A percentile compares a stretch with the other conserved stretches of the same genome.
Conservation (phyloP, 2,113 vertebrate species). For the Romanogobio albipinnatus region DNA sequence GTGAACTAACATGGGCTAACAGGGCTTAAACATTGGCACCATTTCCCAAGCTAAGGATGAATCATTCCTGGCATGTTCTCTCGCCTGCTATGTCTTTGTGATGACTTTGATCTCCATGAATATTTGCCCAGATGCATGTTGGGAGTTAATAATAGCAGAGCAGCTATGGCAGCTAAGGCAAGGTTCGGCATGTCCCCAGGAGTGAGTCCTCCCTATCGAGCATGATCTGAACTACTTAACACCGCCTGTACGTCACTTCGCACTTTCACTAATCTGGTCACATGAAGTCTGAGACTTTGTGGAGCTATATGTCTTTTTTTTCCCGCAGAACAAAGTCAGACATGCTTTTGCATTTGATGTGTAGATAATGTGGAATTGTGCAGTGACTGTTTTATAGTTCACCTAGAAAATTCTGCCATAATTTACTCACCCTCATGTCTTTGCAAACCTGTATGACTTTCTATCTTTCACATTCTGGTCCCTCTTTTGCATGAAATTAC, state of each 20-base stretch:
- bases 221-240: constrained; percentile 48
- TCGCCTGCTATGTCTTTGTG: constrained; percentile 36
- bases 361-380: constrained; percentile 15
- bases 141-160: constrained; percentile 50
- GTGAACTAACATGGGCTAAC: neutral
- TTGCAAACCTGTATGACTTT: neutral
- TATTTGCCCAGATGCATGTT: constrained; percentile 49
- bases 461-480: neutral
- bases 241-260: constrained; percentile 21
- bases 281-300: constrained; percentile 13
- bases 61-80: constrained; percentile 39
- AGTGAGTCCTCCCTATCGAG: constrained; percentile 23
- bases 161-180: constrained; percentile 21
- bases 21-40: constrained; percentile 20
- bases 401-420: neutral
- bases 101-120: constrained; percentile 57
- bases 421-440: neutral
- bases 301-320: too few species aligned
- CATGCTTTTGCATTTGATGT: constrained; percentile 35
- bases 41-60: constrained; percentile 23
- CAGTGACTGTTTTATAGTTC: neutral
- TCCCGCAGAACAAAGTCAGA: neutral
- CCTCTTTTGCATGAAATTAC: neutral
- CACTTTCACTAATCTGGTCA: constrained; percentile 23
- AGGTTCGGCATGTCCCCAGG: constrained; percentile 40